A percentile compares a stretch with the other conserved stretches of the same genome.
Evolutionary conservation across 1,140 invertebrate species (phyloP).

Genomic region (Diabrotica undecimpunctata): DNA sequence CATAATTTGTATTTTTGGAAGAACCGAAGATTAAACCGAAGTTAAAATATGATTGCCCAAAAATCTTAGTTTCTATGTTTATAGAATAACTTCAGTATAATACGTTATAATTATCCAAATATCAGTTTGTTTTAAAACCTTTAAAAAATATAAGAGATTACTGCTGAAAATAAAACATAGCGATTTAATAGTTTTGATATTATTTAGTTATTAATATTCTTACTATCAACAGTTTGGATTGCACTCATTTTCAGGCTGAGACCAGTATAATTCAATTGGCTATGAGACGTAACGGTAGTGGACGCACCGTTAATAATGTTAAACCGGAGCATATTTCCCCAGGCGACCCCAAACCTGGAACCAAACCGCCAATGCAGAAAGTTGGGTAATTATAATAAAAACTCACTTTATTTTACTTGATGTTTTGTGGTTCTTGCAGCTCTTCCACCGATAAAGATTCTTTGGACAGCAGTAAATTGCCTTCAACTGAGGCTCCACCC

Average conservation of each 20-base stretch:
- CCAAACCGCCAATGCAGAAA: conserved; percentile 55
- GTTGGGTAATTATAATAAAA: conserved; percentile 49
- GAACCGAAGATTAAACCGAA: too few relatives aligned
- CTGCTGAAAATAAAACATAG: too few relatives aligned
- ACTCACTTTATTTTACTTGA: too few relatives aligned
- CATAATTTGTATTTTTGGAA: too few relatives aligned
- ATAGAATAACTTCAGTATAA: too few relatives aligned
- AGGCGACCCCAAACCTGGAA: conserved; percentile 50
- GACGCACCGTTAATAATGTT: conserved; percentile 44
- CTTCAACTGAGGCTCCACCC: conserved; percentile 19
- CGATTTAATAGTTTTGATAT: too few relatives aligned
- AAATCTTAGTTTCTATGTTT: too few relatives aligned
- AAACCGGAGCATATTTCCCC: conserved; percentile 50
- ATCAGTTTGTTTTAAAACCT: too few relatives aligned
- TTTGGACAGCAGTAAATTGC: conserved; percentile 45
- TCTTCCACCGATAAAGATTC: conserved; percentile 55
- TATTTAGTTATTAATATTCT: background rate
- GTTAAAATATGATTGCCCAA: too few relatives aligned
- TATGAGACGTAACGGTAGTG: conserved; percentile 51
- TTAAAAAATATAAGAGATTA: too few relatives aligned
- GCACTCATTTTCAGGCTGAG: conserved; percentile 49
- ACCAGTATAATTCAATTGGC: conserved; percentile 59
- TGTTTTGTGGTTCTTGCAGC: conserved; percentile 31
- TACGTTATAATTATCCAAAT: too few relatives aligned
- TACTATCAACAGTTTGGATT: conserved; percentile 7